Evolutionary conservation across 1,140 invertebrate species (phyloP), one percentile per base, ranked within the genome.

Genomic region (Bombus soroeensis): DNA sequence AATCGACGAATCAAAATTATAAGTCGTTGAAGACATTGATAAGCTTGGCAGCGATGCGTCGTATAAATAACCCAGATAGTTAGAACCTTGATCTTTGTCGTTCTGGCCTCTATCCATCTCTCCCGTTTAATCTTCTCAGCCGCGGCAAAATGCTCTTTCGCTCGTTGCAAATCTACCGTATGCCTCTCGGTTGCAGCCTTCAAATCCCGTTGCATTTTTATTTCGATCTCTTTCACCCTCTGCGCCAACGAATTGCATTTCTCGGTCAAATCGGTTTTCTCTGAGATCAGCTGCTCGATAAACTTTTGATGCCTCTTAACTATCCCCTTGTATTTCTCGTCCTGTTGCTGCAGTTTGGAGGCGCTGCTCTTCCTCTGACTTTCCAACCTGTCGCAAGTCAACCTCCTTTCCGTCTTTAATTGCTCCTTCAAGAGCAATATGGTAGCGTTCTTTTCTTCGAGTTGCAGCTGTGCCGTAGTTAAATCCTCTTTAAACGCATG

Each of bases 91-190:
- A 97, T 97, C 93, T 97, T 97, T 85, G 97, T 96, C 0, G 97
- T 97, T 92, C 97, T 97, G 37, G 95, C 94, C 77, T 97, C 97
- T 37, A 97, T 95, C 97, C 97, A 97, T 88, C 96, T 95, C 89
- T 97, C 97, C 32, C 96, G 94, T 32, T 96, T 93, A 13, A 97
- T 94, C 93, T 97, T 97, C 91, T 97, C 97, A 0, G 96, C 96
- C 3, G 96, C 96, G n/a, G 95, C 92, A 1, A 96, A 96, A 81
- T 96, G 96, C 81, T 97, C 97, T 87, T 97, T 97, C 1, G 96
- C 93, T 39, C 96, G 95, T 68, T 96, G 95, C 25, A 97, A 84
- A 89, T 97, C 97, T 0, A 97, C 95, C 34, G 95, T 93, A 85
- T 97, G 96, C 81, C 96, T 96, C 57, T 97, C 97, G 39, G 97